Evolutionary conservation across 1,140 invertebrate genomes (phyloP).

Genomic region (Aphelenchoides fujianensis): DNA sequence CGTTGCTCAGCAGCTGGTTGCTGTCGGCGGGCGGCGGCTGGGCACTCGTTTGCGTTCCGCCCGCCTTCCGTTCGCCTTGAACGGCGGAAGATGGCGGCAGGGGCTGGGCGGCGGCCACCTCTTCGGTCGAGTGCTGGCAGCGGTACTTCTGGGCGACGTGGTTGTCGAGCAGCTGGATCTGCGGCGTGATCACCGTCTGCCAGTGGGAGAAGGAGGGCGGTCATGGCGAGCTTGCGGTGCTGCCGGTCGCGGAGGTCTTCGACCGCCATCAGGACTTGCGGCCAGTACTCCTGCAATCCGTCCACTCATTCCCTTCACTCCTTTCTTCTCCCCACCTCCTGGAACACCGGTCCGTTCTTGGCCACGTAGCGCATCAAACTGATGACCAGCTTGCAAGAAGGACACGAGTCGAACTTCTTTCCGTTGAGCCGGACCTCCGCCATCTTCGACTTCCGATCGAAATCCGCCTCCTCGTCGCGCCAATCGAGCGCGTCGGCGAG

Average conservation of each 20-base stretch:
- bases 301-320: not conserved
- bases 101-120: not conserved
- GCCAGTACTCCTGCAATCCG: conserved; percentile 28
- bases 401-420: conserved; percentile 43
- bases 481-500: conserved; percentile 54
- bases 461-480: conserved; percentile 20
- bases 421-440: conserved; percentile 7
- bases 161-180: conserved; percentile 42
- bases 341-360: conserved; percentile 17
- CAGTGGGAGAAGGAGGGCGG: conserved; percentile 56
- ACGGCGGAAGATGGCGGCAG: not conserved
- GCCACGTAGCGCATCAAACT: conserved; percentile 37
- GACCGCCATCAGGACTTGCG: conserved; percentile 21
- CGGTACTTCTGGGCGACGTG: conserved; percentile 36
- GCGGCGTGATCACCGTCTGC: conserved; percentile 52
- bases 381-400: conserved; percentile 49
- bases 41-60: not conserved
- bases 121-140: conserved; percentile 19
- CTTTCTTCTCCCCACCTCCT: not conserved
- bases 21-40: not conserved
- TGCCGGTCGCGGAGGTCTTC: conserved; percentile 22
- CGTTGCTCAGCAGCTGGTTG: conserved; percentile 2
- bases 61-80: not conserved
- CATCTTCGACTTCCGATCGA: not conserved
- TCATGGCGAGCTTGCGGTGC: conserved; percentile 48